These are phyloP conservation scores for Emmelina monodactyla DNA, from an alignment of 2,888 invertebrate species.

Conservation along the genomic window DNA sequence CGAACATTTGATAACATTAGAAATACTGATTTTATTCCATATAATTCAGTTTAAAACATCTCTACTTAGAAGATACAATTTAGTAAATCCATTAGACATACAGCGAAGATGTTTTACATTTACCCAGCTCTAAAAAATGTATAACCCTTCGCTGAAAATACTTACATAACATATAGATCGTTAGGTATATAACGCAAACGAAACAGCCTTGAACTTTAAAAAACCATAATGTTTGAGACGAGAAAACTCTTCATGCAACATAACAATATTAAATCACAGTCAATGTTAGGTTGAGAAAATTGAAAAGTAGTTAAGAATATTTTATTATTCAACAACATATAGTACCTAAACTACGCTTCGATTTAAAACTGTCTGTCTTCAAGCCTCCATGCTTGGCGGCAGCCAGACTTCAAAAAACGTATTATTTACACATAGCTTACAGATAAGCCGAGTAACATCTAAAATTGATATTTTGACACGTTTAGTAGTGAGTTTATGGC, in stretches of 20 bases:
- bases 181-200: conserved; percentile 10
- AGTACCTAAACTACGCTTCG: no score
- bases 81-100: no score
- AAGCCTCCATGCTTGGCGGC: no score
- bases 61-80: conserved; percentile 8
- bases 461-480: conserved; percentile 38
- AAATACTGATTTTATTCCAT: conserved; percentile 19
- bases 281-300: conserved; percentile 13
- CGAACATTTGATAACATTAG: conserved; percentile 24
- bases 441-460: conserved; percentile 39
- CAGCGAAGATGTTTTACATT: conserved; percentile 53
- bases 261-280: conserved; percentile 21
- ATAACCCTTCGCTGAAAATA: conserved; percentile 40
- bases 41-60: conserved; percentile 8
- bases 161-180: no score
- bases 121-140: conserved; percentile 60
- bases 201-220: conserved; percentile 37
- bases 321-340: conserved; percentile 29
- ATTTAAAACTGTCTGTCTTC: no score
- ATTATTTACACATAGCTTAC: conserved; percentile 56
- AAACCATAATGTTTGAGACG: no score
- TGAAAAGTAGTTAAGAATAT: conserved; percentile 20
- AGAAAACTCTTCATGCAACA: no score
- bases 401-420: no score
- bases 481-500: no score